Conservation (phyloP, 2,888 invertebrate species). For the Caradrina clavipalpis region DNA sequence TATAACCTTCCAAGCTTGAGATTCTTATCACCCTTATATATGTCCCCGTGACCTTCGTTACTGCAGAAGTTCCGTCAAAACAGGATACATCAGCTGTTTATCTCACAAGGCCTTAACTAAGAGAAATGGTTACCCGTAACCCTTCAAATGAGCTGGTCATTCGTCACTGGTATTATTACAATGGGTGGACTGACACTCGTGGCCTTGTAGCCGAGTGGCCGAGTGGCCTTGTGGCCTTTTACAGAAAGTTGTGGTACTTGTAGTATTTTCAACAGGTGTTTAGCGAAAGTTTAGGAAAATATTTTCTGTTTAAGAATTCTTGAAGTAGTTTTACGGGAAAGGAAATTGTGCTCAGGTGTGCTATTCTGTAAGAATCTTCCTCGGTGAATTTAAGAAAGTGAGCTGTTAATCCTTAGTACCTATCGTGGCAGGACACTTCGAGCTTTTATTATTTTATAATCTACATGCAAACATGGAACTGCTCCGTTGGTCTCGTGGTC, state of each 20-base stretch:
- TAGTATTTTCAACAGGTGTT: constrained; percentile 22
- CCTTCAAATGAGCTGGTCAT: constrained; percentile 45
- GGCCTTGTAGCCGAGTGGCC: not conserved
- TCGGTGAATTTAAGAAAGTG: no score
- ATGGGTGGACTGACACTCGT: constrained; percentile 20
- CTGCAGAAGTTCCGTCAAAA: constrained; percentile 22
- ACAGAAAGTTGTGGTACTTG: not conserved
- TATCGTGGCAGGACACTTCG: no score
- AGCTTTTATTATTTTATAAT: no score
- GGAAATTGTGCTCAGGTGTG: no score
- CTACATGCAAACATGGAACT: no score
- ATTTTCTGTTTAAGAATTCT: no score
- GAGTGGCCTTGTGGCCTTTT: constrained; percentile 3
- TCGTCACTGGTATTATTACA: constrained; percentile 36
- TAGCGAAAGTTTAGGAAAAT: not conserved
- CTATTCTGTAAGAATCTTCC: no score
- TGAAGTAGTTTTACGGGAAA: no score
- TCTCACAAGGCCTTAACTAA: constrained; percentile 41
- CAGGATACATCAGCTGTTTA: constrained; percentile 35
- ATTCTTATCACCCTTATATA: not conserved
- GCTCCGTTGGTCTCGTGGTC: no score
- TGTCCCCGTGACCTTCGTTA: not conserved
- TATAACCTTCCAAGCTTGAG: not conserved
- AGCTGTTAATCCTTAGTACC: no score
- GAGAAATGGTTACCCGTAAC: constrained; percentile 45